Base-by-base conservation (phyloP, 2,888 invertebrate genomes). In the Laspeyria flexula region DNA sequence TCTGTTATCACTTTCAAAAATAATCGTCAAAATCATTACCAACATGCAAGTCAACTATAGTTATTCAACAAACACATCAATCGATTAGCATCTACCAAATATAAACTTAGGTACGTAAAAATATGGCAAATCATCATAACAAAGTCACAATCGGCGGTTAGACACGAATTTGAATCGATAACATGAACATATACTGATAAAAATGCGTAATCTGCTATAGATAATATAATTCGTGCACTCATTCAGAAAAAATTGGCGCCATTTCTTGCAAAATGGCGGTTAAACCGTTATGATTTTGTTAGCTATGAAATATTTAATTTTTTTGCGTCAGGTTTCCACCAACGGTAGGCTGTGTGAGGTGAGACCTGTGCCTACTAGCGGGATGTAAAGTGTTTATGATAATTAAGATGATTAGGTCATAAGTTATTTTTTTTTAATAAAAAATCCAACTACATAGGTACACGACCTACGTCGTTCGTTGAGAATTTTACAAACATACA, bases 101-200 rank as follows among this genome's bases (percentile, higher is more conserved):
- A 68, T 79, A 51, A 1, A 31, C 30, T n/a, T 11, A 5, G 11
- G n/a, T n/a, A 31, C 13, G 31, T 12, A 13, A 13, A 31, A 37
- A 77, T 78, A 75, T 77, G 75, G 69, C 79, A 60, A 83, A 81
- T 85, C 83, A 85, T 85, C 83, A 81, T 81, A 86, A 86, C 82
- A 85, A 80, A 77, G 65, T 72, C 65, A 60, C 68, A 63, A 75
- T 77, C 73, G 77, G 65, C 73, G 72, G 73, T 69, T 71, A 75
- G 73, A 77, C 75, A 66, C 56, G 70, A 71, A 74, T 79, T 74
- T 69, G 62, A 77, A 77, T 76, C 75, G 81, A 83, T 81, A 80
- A 77, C 71, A 50, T 51, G 55, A 43, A 54, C 51, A 65, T 67
- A 73, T 46, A 66, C 46, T 58, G 65, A 78, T 66, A 63, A 62